Conservation (phyloP, 2,113 vertebrate genomes). For the Tetrax tetrax region DNA sequence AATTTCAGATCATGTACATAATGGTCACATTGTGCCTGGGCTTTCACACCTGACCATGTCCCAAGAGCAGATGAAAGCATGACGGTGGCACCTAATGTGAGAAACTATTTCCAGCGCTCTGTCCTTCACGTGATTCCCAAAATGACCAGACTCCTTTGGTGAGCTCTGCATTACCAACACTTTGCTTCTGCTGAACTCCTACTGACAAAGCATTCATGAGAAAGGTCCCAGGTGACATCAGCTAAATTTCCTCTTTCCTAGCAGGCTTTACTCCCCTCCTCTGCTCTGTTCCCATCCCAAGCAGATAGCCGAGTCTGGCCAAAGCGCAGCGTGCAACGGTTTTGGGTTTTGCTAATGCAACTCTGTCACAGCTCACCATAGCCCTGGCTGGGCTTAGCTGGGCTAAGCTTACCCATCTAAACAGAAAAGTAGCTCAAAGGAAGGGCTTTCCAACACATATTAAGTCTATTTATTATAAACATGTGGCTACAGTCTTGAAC, state of each 20-base stretch:
- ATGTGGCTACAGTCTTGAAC: neutral
- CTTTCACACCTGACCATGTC: neutral
- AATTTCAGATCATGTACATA: neutral
- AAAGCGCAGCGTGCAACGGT: neutral
- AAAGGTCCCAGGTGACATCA: neutral
- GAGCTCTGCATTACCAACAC: neutral
- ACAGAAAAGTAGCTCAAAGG: neutral
- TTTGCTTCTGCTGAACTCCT: neutral
- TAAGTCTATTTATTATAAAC: neutral
- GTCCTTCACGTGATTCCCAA: neutral
- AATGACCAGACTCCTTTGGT: neutral
- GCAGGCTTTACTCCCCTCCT: neutral
- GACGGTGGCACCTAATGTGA: neutral
- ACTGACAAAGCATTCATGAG: neutral
- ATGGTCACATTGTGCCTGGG: neutral
- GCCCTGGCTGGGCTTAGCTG: neutral
- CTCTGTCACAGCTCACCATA: neutral
- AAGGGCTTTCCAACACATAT: neutral
- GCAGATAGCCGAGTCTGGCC: fast-evolving
- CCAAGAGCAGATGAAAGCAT: neutral
- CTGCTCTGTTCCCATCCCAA: neutral
- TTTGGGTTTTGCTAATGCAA: neutral
- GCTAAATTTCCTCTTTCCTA: neutral
- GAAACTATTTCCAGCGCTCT: neutral
- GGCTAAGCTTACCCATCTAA: neutral